A percentile compares a stretch with the other conserved stretches of the same genome.
Evolutionary conservation across 1,140 invertebrate species (phyloP).

Genomic region (Gryllus bimaculatus): DNA sequence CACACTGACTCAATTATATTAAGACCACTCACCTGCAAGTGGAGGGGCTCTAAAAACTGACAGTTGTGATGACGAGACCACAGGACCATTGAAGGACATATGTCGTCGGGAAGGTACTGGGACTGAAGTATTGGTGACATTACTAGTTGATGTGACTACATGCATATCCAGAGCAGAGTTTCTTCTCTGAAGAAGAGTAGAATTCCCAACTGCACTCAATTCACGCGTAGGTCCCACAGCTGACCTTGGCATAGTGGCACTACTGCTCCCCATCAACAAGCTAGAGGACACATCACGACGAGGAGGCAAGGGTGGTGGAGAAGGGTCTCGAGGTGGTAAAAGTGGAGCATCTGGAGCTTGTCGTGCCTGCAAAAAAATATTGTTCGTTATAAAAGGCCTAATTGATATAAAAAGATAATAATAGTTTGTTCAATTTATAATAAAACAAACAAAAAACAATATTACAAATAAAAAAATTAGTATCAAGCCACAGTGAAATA

Average conservation of each 20-base stretch:
- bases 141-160: constrained; percentile 11
- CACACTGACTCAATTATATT: constrained; percentile 28
- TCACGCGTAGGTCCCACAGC: neutral
- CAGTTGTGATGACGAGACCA: constrained; percentile 29
- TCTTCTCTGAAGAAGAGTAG: constrained; percentile 33
- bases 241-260: constrained; percentile 16
- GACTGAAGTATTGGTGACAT: neutral
- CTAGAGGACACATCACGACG: constrained; percentile 27
- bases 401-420: constrained; percentile 14
- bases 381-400: neutral
- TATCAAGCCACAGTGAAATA: too few species aligned
- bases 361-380: constrained; percentile 33
- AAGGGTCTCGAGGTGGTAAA: constrained; percentile 47
- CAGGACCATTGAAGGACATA: constrained; percentile 39
- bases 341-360: constrained; percentile 49
- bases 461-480: neutral
- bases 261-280: neutral
- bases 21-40: constrained; percentile 36
- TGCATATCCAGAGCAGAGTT: constrained; percentile 34
- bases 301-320: constrained; percentile 52
- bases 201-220: constrained; percentile 8
- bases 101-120: constrained; percentile 32
- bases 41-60: constrained; percentile 29
- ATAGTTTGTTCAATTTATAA: neutral
- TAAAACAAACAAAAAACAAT: constrained; percentile 5